Evolutionary conservation across 2,797 vertebrate species (phyloP).

Genomic region (Siniperca undulata): DNA sequence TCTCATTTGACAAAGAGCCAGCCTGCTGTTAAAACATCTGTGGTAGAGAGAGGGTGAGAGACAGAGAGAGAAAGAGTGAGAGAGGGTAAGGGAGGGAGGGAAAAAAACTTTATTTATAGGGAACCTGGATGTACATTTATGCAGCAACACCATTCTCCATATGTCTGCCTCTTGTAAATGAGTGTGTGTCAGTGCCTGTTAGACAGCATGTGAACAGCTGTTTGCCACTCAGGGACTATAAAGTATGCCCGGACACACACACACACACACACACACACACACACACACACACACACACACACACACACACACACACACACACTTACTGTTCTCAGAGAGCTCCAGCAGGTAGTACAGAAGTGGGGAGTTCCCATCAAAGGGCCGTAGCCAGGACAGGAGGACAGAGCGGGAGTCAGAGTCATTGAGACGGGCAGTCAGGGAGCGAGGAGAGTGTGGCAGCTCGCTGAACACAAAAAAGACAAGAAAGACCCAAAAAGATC

Average conservation of each 20-base stretch:
- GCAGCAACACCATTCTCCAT: conserved; percentile 65
- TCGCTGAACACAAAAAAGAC: conserved; percentile 82
- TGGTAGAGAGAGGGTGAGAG: conserved; percentile 43
- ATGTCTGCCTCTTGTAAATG: conserved; percentile 72
- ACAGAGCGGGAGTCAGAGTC: conserved; percentile 89
- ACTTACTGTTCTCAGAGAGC: conserved; percentile 97
- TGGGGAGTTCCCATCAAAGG: conserved; percentile 96
- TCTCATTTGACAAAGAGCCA: conserved; percentile 69
- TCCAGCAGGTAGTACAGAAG: conserved; percentile 94
- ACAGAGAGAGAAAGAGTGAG: conserved; percentile 14
- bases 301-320: conserved; percentile 16
- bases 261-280: conserved; percentile 61
- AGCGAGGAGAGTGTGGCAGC: conserved; percentile 94
- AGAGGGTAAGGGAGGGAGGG: conserved; percentile 8
- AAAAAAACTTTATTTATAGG: conserved; percentile 66
- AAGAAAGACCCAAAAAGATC: conserved; percentile 2
- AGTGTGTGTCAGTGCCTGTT: conserved; percentile 61
- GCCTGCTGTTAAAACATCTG: conserved; percentile 82
- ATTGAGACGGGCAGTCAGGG: conserved; percentile 90
- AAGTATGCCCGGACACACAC: conserved; percentile 46
- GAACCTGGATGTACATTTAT: conserved; percentile 66
- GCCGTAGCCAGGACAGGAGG: conserved; percentile 93
- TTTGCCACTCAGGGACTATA: conserved; percentile 63
- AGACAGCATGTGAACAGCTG: conserved; percentile 74
- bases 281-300: conserved; percentile 66